phyloP scores from a whole-genome alignment of 2,888 invertebrate genomes.

The Bugulina stolonifera region DNA sequence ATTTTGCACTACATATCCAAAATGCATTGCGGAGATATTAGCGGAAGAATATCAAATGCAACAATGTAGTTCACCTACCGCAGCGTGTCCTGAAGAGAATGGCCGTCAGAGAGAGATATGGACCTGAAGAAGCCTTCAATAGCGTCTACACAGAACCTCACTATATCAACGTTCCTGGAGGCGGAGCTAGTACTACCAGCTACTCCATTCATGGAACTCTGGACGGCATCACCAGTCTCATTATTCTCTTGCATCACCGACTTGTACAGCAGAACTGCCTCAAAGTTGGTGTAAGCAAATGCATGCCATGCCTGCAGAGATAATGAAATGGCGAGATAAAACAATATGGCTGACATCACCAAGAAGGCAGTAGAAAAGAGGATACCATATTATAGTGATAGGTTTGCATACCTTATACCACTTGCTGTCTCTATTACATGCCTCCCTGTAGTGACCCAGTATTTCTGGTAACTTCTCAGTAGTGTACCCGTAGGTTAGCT shows the following conservation, averaged over 20 bases:
- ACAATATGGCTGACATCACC: too few species aligned
- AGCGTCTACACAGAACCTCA: constrained; percentile 78
- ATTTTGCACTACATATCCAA: too few species aligned
- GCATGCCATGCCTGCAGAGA: constrained; percentile 97
- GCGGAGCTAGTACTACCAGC: background rate
- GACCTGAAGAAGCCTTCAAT: constrained; percentile 93
- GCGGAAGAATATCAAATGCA: too few species aligned
- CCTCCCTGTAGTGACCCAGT: constrained; percentile 67
- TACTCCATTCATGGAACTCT: background rate
- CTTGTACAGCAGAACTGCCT: constrained; percentile 72
- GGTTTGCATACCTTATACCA: constrained; percentile 65
- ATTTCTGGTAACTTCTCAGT: constrained; percentile 61
- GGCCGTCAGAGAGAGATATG: constrained; percentile 78
- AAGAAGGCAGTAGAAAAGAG: too few species aligned
- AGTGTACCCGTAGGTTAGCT: constrained; percentile 74
- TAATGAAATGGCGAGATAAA: too few species aligned
- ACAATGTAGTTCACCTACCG: constrained; percentile 42
- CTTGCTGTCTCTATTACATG: constrained; percentile 73
- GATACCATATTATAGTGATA: too few species aligned
- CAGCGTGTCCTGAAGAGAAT: constrained; percentile 90
- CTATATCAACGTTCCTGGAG: constrained; percentile 11
- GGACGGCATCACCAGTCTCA: background rate
- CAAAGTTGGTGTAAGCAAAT: constrained; percentile 96
- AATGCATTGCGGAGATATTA: too few species aligned
- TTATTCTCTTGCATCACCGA: constrained; percentile 29